Evolutionary conservation across 2,113 vertebrate species (phyloP).

Genomic region (Cyanoramphus novaezelandiae): DNA sequence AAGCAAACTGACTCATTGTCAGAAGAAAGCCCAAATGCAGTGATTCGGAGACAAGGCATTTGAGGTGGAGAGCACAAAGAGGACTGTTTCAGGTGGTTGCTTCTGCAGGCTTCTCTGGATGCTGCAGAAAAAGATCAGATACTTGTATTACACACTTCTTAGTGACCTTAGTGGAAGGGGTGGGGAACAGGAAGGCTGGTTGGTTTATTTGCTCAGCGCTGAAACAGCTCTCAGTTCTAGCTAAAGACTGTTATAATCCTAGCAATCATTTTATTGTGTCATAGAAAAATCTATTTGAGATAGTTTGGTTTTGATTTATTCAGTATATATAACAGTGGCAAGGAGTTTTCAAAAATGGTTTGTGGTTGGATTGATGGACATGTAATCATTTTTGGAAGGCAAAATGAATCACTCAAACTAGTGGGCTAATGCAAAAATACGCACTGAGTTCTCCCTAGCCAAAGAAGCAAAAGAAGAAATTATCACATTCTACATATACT

Average conservation of each 20-base stretch:
- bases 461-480: slow-evolving; percentile 8
- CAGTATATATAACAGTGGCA: background rate
- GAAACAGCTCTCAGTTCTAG: slow-evolving; percentile 2
- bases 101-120: background rate
- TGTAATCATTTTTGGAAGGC: slow-evolving; percentile 8
- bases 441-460: background rate
- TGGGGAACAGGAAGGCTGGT: background rate
- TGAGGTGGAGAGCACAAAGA: background rate
- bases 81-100: background rate
- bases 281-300: background rate
- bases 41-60: background rate
- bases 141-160: background rate
- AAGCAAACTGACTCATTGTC: background rate
- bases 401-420: slow-evolving; percentile 4
- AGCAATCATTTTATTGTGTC: background rate
- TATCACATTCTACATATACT: background rate
- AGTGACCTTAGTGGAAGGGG: background rate
- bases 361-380: slow-evolving; percentile 1
- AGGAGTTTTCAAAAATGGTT: background rate
- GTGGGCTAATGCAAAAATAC: background rate
- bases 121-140: slow-evolving; percentile 38
- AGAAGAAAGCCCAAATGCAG: background rate
- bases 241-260: background rate
- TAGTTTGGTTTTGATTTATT: background rate
- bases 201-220: background rate